Evolutionary conservation across 2,888 invertebrate genomes (phyloP).

Genomic region (Drosophila demipolita): DNA sequence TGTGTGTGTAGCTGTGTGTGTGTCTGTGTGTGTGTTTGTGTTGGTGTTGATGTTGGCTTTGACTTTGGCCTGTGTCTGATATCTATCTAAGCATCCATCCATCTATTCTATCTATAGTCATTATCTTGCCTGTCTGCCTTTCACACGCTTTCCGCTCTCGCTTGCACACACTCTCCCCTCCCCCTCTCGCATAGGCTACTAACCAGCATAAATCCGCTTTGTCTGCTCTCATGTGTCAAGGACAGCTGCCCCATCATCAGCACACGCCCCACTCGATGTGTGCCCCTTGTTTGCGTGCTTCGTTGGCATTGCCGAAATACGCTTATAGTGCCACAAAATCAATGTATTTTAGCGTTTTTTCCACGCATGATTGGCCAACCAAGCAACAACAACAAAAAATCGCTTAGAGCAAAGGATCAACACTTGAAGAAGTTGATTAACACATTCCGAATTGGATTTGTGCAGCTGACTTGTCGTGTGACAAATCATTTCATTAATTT

Average conservation of each 20-base stretch:
- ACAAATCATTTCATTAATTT: conserved; percentile 79
- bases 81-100: conserved; percentile 55
- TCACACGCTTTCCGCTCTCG: not conserved
- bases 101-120: conserved; percentile 55
- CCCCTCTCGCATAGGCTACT: not conserved
- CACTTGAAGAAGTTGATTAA: conserved; percentile 58
- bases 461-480: conserved; percentile 44
- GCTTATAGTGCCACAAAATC: conserved; percentile 79
- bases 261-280: not conserved
- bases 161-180: not conserved
- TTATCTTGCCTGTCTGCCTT: conserved; percentile 44
- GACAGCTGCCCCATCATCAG: conserved; percentile 41
- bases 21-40: conserved; percentile 1
- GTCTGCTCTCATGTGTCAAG: conserved; percentile 57
- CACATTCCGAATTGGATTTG: conserved; percentile 53
- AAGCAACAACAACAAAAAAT: not conserved
- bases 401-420: conserved; percentile 16
- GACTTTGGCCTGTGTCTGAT: conserved; percentile 25
- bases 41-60: conserved; percentile 15
- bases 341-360: conserved; percentile 75
- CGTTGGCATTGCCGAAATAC: conserved; percentile 58
- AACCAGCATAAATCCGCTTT: conserved; percentile 54
- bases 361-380: conserved; percentile 62
- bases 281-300: conserved; percentile 64
- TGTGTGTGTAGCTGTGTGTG: not conserved